Conservation (phyloP, 2,888 invertebrate species). For the Aphodius granarius region DNA sequence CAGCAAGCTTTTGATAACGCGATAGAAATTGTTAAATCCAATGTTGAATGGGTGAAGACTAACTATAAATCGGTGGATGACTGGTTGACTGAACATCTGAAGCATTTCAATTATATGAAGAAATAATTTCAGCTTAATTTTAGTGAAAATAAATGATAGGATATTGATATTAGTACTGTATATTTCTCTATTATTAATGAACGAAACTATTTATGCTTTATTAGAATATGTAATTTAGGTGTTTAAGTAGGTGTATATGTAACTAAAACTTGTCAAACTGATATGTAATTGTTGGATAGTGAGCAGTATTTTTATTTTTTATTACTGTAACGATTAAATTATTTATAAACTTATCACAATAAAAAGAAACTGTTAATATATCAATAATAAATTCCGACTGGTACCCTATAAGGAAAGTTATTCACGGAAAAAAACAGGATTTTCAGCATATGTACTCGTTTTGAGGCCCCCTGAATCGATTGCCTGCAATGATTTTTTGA, state of each 20-base stretch:
- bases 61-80: constrained; percentile 53
- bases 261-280: not conserved
- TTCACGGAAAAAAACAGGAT: too few species aligned
- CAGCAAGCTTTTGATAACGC: constrained; percentile 57
- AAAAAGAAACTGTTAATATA: not conserved
- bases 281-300: not conserved
- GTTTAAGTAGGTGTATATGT: not conserved
- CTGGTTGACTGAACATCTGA: constrained; percentile 40
- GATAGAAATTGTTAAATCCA: constrained; percentile 57
- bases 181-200: not conserved
- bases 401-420: too few species aligned
- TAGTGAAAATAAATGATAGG: not conserved
- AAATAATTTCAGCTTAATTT: not conserved
- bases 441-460: too few species aligned
- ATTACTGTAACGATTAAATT: not conserved
- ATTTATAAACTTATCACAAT: not conserved
- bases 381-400: too few species aligned
- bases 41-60: constrained; percentile 61
- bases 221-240: not conserved
- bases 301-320: not conserved
- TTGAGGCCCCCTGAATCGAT: too few species aligned
- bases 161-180: not conserved
- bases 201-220: constrained; percentile 12
- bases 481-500: too few species aligned
- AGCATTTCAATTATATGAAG: constrained; percentile 6